Evolutionary conservation across 2,888 invertebrate species (phyloP).

Genomic region (Brenthis ino): DNA sequence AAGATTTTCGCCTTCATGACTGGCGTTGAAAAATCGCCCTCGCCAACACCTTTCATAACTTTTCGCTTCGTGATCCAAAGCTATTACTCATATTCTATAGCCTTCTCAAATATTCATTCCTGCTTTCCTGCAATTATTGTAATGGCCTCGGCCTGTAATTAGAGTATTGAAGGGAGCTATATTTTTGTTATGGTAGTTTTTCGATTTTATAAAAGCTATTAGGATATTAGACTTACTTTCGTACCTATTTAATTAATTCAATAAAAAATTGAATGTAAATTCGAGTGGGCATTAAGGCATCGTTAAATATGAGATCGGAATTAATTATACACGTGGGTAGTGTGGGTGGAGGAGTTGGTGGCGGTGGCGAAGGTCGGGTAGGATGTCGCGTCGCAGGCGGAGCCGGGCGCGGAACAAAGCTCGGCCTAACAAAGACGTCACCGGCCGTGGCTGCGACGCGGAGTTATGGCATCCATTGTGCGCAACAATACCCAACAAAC

Average conservation of each 20-base stretch:
- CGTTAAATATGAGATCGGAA: slow-evolving; percentile 40
- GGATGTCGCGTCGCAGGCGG: slow-evolving; percentile 72
- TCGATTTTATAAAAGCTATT: slow-evolving; percentile 40
- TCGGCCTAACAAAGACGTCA: slow-evolving; percentile 82
- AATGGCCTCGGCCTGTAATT: slow-evolving; percentile 77
- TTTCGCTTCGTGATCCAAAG: slow-evolving; percentile 81
- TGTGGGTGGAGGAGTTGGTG: slow-evolving; percentile 31
- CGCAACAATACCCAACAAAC: slow-evolving; percentile 83
- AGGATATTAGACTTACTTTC: slow-evolving; percentile 38
- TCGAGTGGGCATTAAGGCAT: slow-evolving; percentile 36
- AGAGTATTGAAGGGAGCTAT: slow-evolving; percentile 47
- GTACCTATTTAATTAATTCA: slow-evolving; percentile 53
- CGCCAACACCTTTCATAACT: slow-evolving; percentile 80
- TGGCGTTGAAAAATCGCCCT: slow-evolving; percentile 74
- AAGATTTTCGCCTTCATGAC: slow-evolving; percentile 71
- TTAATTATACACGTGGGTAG: slow-evolving; percentile 50
- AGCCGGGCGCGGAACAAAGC: slow-evolving; percentile 74
- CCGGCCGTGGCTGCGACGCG: slow-evolving; percentile 80
- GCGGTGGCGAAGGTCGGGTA: slow-evolving; percentile 53
- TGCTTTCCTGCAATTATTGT: slow-evolving; percentile 79
- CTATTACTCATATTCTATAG: slow-evolving; percentile 81
- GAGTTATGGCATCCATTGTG: slow-evolving; percentile 83
- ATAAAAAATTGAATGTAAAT: slow-evolving; percentile 41
- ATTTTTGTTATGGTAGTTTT: slow-evolving; percentile 48
- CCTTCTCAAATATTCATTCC: slow-evolving; percentile 82